phyloP scores from a whole-genome alignment of 1,140 invertebrate species.

The Pectinophora gossypiella region DNA sequence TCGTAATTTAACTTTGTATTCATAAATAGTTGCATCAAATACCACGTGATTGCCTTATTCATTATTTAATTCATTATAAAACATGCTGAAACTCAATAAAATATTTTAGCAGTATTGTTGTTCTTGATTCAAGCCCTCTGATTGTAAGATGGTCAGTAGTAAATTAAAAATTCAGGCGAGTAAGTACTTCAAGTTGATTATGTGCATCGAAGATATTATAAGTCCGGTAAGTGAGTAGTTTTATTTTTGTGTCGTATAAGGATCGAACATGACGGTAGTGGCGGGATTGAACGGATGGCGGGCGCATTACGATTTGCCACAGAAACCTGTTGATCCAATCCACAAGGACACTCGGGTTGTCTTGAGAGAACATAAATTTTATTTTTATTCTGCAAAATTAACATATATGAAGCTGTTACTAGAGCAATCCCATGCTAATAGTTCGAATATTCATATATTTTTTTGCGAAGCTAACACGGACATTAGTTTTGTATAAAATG shows the following conservation, averaged over 20 bases:
- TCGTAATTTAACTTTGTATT: constrained; percentile 51
- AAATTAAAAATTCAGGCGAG: too few species aligned
- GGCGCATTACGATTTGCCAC: constrained; percentile 20
- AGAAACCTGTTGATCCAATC: constrained; percentile 42
- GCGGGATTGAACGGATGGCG: too few species aligned
- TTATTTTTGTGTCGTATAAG: too few species aligned
- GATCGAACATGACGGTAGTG: too few species aligned
- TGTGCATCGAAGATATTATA: too few species aligned
- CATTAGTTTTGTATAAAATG: neutral
- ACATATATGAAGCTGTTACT: neutral
- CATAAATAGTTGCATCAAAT: constrained; percentile 57
- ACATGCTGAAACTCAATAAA: constrained; percentile 68
- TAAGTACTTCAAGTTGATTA: too few species aligned
- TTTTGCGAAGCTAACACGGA: too few species aligned
- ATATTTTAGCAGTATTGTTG: constrained; percentile 63
- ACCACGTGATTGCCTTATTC: constrained; percentile 71
- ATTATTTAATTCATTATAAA: constrained; percentile 62
- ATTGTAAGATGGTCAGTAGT: too few species aligned
- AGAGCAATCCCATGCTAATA: neutral
- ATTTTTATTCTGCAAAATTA: constrained; percentile 5
- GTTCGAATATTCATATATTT: neutral
- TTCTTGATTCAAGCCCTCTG: too few species aligned
- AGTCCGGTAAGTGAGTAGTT: too few species aligned
- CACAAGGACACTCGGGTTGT: constrained; percentile 36
- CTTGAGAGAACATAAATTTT: constrained; percentile 15